phyloP scores from a whole-genome alignment of 2,888 invertebrate genomes.

The Chirona hameri region DNA sequence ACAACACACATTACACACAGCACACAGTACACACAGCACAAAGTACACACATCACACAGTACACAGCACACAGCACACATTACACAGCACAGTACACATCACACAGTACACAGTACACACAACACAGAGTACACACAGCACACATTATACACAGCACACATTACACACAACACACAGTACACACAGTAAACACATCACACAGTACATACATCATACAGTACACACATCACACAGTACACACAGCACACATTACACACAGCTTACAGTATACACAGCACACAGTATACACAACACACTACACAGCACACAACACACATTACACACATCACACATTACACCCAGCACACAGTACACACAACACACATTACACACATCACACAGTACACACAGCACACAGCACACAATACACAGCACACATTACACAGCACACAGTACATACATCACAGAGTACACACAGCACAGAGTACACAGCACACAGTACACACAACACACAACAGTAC shows the following conservation, averaged over 20 bases:
- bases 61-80: constrained; percentile 49
- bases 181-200: neutral
- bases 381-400: constrained; percentile 49
- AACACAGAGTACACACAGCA: neutral
- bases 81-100: neutral
- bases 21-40: no score
- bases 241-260: neutral
- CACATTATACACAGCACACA: constrained; percentile 46
- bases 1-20: neutral
- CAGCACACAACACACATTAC: no score
- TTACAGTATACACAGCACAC: neutral
- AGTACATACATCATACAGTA: constrained; percentile 45
- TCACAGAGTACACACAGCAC: no score
- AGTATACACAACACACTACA: no score
- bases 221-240: no score
- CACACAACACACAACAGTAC: constrained; percentile 43
- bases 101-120: constrained; percentile 49
- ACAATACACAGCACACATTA: neutral
- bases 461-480: constrained; percentile 45
- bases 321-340: neutral
- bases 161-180: constrained; percentile 49
- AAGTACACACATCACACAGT: constrained; percentile 49
- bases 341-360: constrained; percentile 49
- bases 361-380: neutral
- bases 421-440: constrained; percentile 62